Conservation (phyloP, 2,113 vertebrate species). For the Patagioenas fasciata region DNA sequence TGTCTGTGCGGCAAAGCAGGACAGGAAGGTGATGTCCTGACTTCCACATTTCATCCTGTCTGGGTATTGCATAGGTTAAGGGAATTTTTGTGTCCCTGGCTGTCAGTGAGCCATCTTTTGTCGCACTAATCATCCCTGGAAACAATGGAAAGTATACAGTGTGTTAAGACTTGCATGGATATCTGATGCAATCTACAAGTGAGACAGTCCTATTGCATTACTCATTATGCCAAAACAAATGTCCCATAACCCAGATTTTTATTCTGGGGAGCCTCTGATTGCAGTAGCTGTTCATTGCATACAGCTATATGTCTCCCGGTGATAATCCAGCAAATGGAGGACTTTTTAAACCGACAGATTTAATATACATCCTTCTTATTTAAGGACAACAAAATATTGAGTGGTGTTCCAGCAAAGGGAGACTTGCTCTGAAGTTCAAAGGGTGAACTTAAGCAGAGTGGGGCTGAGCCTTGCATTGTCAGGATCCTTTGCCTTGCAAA, state of each 20-base stretch:
- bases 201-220: constrained; percentile 8
- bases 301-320: neutral
- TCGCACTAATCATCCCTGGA: neutral
- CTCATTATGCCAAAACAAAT: neutral
- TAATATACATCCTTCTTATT: neutral
- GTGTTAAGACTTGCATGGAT: constrained; percentile 36
- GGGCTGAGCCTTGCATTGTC: neutral
- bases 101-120: neutral
- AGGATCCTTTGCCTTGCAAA: neutral
- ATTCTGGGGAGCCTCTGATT: neutral
- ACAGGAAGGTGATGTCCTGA: neutral
- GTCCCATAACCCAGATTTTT: neutral
- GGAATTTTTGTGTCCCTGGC: neutral
- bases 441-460: neutral
- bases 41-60: neutral
- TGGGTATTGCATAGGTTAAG: neutral
- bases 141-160: constrained; percentile 1
- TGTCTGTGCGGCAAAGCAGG: neutral
- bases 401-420: neutral
- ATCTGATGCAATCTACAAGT: constrained; percentile 36
- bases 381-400: neutral
- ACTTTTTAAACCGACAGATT: neutral
- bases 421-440: neutral
- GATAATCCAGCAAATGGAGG: neutral
- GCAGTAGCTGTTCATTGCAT: neutral